Conservation (phyloP, 2,113 vertebrate genomes). For the Platichthys flesus region DNA sequence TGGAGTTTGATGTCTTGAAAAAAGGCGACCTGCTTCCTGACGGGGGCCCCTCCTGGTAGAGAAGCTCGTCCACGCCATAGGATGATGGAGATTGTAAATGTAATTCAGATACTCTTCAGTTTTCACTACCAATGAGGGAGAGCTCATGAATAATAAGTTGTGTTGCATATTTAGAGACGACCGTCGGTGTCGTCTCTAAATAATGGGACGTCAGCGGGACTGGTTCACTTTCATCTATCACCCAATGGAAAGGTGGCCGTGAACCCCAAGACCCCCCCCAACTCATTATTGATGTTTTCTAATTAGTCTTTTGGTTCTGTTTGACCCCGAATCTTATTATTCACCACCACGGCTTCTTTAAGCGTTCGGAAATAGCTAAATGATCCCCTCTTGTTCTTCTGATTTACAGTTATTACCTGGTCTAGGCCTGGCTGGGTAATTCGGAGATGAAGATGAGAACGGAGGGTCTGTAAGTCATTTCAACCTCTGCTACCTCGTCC, state of each 20-base stretch:
- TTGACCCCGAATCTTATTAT: conserved; percentile 63
- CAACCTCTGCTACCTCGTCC: conserved; percentile 43
- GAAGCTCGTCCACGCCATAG: conserved; percentile 9
- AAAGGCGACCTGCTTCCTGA: conserved; percentile 17
- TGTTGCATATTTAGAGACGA: conserved; percentile 46
- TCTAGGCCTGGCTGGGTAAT: conserved; percentile 59
- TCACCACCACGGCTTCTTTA: conserved; percentile 46
- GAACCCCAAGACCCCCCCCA: conserved; percentile 45
- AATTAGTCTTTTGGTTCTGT: conserved; percentile 73
- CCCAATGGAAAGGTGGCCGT: conserved; percentile 62
- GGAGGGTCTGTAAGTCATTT: conserved; percentile 72
- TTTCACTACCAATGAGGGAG: conserved; percentile 28
- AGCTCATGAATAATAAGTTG: conserved; percentile 44
- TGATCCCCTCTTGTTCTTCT: conserved; percentile 68
- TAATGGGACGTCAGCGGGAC: conserved; percentile 48
- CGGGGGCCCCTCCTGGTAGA: conserved; percentile 4
- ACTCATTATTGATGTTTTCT: conserved; percentile 67
- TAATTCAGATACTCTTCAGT: conserved; percentile 40
- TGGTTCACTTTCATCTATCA: conserved; percentile 67
- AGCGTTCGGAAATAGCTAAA: conserved; percentile 76
- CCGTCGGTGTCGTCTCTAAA: conserved; percentile 32
- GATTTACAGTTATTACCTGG: conserved; percentile 79
- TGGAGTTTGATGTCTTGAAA: conserved; percentile 48
- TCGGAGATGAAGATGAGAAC: conserved; percentile 67
- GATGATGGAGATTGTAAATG: conserved; percentile 25